These are phyloP conservation scores for Sminthopsis crassicaudata DNA, from an alignment of 2,113 vertebrate genomes.

Conservation along the genomic window DNA sequence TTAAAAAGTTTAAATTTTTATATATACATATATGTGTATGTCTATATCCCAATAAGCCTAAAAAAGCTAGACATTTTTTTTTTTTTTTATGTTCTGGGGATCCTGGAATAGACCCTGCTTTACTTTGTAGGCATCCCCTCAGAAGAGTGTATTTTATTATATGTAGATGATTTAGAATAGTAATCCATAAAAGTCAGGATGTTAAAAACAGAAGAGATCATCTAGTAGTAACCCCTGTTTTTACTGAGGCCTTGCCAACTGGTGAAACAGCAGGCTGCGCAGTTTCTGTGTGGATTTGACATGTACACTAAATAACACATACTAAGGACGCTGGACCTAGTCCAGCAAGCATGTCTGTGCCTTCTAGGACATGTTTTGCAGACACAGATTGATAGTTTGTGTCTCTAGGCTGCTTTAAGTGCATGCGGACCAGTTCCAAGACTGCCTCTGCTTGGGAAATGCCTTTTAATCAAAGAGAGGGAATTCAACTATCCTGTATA, in stretches of 20 bases:
- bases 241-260: neutral
- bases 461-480: slow-evolving; percentile 28
- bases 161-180: neutral
- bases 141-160: neutral
- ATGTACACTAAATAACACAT: neutral
- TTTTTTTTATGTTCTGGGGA: neutral
- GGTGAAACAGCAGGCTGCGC: neutral
- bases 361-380: neutral
- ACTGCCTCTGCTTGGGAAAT: neutral
- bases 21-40: neutral
- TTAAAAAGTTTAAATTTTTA: neutral
- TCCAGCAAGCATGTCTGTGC: neutral
- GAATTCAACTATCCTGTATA: slow-evolving; percentile 6
- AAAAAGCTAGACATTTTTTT: neutral
- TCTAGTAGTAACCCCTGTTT: neutral
- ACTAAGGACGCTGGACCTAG: neutral
- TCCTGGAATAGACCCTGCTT: slow-evolving; percentile 36
- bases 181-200: neutral
- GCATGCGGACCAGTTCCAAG: slow-evolving; percentile 11
- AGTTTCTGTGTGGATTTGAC: neutral
- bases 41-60: neutral
- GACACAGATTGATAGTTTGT: neutral
- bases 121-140: slow-evolving; percentile 16
- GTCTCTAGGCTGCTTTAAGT: neutral
- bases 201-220: neutral